A percentile compares a stretch with the other conserved stretches of the same genome.
phyloP scores from a whole-genome alignment of 2,113 vertebrate species.

The Amphiprion percula region DNA sequence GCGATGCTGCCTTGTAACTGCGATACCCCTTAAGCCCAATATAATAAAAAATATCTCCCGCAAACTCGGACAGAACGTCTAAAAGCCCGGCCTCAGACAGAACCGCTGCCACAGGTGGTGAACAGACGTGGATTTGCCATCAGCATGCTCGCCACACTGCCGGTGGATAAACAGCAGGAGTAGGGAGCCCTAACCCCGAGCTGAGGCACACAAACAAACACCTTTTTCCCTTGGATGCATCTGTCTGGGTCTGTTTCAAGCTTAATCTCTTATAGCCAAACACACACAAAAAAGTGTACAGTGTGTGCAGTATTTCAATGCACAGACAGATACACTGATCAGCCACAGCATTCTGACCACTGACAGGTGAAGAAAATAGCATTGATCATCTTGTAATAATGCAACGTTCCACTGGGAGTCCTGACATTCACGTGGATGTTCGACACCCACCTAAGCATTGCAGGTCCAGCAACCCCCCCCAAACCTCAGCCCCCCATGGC shows the following conservation, averaged over 20 bases:
- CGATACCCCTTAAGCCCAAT: background rate
- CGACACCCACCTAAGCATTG: no score
- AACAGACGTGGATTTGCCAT: slow-evolving; percentile 30
- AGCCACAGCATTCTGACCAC: no score
- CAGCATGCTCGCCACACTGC: slow-evolving; percentile 40
- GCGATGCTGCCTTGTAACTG: background rate
- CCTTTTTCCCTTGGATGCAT: slow-evolving; percentile 30
- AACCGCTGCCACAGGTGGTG: background rate
- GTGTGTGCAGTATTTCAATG: background rate
- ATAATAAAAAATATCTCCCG: slow-evolving; percentile 6
- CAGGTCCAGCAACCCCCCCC: no score
- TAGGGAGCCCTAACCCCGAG: slow-evolving; percentile 3
- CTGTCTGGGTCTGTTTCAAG: slow-evolving; percentile 10
- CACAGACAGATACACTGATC: background rate
- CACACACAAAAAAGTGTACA: background rate
- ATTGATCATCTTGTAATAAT: no score
- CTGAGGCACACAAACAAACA: slow-evolving; percentile 37
- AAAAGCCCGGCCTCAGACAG: slow-evolving; percentile 1
- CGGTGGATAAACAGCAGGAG: slow-evolving; percentile 40
- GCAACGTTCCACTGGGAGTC: no score
- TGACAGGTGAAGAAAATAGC: no score
- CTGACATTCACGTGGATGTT: no score
- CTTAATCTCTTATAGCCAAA: slow-evolving; percentile 1
- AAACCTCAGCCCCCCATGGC: no score
- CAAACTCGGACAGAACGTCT: slow-evolving; percentile 12